These are phyloP conservation scores for Cantharis nigra DNA, from an alignment of 2,888 invertebrate genomes.

Conservation along the genomic window DNA sequence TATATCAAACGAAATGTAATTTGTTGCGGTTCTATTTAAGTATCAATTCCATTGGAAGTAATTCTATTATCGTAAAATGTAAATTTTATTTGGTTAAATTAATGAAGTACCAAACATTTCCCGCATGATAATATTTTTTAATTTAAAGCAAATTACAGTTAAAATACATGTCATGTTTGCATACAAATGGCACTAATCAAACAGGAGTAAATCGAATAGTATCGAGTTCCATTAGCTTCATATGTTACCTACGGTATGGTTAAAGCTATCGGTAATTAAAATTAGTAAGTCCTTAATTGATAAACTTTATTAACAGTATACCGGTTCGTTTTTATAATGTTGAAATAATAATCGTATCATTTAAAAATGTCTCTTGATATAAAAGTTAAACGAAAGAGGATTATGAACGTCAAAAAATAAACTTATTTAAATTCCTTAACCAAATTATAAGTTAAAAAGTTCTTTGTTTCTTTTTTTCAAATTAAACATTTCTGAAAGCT, in stretches of 20 bases:
- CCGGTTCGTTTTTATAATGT: not conserved
- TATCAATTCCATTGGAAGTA: not conserved
- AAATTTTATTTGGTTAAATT: not conserved
- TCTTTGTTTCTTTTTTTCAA: not conserved
- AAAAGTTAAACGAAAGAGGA: not conserved
- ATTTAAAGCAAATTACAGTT: conserved; percentile 6
- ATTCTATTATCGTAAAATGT: not conserved
- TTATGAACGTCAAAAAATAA: not conserved
- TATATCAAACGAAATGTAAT: not conserved
- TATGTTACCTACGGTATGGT: conserved; percentile 20
- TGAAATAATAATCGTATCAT: not conserved
- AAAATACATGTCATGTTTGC: conserved; percentile 11
- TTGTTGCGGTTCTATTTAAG: not conserved
- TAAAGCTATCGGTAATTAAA: conserved; percentile 20
- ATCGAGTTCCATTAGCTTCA: conserved; percentile 28
- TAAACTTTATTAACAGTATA: not conserved
- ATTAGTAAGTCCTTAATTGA: conserved; percentile 21
- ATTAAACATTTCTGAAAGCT: not conserved
- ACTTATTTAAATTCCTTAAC: not conserved
- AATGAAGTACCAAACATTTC: not conserved
- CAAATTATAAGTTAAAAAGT: not conserved
- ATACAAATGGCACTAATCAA: conserved; percentile 10
- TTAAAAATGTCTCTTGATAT: not conserved
- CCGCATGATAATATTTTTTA: not conserved
- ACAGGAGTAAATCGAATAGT: conserved; percentile 15